A percentile compares a stretch with the other conserved stretches of the same genome.
Conservation (phyloP, 2,888 invertebrate species). For the Papilio protenor region DNA sequence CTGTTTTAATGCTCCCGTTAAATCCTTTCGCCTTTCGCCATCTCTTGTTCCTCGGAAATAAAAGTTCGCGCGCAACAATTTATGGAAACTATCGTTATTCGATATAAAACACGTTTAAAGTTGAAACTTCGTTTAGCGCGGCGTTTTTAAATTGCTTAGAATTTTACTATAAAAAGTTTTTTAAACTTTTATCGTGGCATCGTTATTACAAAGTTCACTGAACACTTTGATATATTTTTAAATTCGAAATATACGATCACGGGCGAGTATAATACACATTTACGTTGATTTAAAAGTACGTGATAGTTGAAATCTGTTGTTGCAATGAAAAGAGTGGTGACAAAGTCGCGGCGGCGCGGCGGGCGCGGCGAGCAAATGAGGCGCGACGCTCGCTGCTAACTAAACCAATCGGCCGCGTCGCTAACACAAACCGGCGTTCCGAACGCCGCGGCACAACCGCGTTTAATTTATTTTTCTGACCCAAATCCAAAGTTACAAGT, state of each 20-base stretch:
- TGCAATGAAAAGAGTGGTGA: constrained; percentile 79
- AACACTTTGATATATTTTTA: constrained; percentile 8
- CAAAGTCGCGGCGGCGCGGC: constrained; percentile 68
- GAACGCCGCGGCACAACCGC: constrained; percentile 40
- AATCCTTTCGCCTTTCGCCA: constrained; percentile 66
- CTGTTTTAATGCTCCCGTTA: constrained; percentile 74
- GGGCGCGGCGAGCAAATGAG: constrained; percentile 82
- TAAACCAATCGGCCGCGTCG: constrained; percentile 80
- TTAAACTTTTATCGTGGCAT: not conserved
- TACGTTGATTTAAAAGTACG: constrained; percentile 72
- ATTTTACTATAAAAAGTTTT: not conserved
- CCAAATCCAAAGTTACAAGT: not conserved
- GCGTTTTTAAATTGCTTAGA: constrained; percentile 5
- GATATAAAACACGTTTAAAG: not conserved
- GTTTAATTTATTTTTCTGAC: not conserved
- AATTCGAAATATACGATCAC: constrained; percentile 44
- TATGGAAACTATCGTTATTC: constrained; percentile 17
- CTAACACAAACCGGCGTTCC: constrained; percentile 60
- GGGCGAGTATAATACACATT: constrained; percentile 52
- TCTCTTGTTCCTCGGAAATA: constrained; percentile 74
- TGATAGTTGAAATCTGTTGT: constrained; percentile 73
- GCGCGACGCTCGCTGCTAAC: constrained; percentile 83
- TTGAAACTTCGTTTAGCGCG: not conserved
- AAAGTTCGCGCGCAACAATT: constrained; percentile 54
- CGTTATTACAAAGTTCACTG: not conserved